These are phyloP conservation scores for Xiphias gladius DNA, from an alignment of 2,113 vertebrate genomes.

Conservation along the genomic window DNA sequence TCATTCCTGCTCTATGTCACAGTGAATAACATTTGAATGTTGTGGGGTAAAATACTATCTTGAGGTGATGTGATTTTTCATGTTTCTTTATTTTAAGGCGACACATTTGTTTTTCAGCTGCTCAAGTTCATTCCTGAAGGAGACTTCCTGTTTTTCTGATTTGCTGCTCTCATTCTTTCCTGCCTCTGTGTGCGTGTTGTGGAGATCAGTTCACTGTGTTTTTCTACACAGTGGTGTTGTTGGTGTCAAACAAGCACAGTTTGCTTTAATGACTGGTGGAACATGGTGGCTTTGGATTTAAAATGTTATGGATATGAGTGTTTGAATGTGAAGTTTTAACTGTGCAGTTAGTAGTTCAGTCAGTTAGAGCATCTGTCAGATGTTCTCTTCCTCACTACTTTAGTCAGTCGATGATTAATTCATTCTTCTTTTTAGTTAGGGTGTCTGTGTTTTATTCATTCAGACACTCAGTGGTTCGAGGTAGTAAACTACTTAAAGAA, in stretches of 20 bases:
- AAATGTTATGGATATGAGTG: not conserved
- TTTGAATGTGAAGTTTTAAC: not conserved
- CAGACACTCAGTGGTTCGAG: not conserved
- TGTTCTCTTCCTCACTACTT: not conserved
- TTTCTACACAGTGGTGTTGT: not conserved
- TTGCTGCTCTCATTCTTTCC: conserved; percentile 63
- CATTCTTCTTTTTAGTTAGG: not conserved
- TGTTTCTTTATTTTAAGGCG: conserved; percentile 13
- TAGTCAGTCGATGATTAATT: not conserved
- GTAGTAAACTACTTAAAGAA: not conserved
- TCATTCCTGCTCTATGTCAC: not conserved
- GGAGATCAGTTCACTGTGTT: conserved; percentile 30
- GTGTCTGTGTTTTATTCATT: conserved; percentile 14
- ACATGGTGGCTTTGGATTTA: conserved; percentile 10
- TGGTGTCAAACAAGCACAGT: conserved; percentile 20
- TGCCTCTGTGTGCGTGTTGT: conserved; percentile 33
- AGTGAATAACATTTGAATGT: not conserved
- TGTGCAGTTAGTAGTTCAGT: not conserved
- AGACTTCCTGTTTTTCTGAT: conserved; percentile 74
- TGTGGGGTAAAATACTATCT: not conserved
- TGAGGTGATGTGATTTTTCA: not conserved
- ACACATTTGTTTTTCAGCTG: conserved; percentile 43
- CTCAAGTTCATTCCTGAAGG: conserved; percentile 59
- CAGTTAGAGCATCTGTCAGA: no score
- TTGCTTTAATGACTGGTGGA: not conserved